Percentiles rank a stretch among this genome's conserved stretches.
Conservation (phyloP, 1,140 invertebrate species). For the Drosophila suzukii region DNA sequence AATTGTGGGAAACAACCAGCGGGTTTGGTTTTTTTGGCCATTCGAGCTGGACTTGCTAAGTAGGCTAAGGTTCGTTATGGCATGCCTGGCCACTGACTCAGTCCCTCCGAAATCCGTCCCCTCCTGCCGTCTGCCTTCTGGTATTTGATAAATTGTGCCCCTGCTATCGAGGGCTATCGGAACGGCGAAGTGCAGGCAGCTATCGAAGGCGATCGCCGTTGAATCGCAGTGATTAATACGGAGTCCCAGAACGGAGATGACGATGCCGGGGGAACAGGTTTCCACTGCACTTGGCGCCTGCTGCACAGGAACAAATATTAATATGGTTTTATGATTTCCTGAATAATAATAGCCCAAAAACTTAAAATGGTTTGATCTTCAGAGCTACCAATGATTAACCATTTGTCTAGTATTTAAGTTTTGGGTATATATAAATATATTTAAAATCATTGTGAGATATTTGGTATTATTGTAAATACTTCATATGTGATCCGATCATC, state of each 20-base stretch:
- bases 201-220: conserved; percentile 59
- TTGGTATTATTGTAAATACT: too few species aligned
- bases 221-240: conserved; percentile 75
- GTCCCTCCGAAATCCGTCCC: conserved; percentile 7
- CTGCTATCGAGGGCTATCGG: conserved; percentile 56
- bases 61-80: conserved; percentile 81
- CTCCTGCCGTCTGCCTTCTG: conserved; percentile 13
- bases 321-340: not conserved
- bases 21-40: conserved; percentile 38
- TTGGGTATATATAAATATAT: too few species aligned
- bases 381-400: too few species aligned
- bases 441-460: too few species aligned
- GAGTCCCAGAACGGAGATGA: conserved; percentile 24
- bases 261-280: conserved; percentile 44
- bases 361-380: too few species aligned
- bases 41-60: conserved; percentile 49
- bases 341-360: not conserved
- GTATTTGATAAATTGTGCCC: conserved; percentile 78
- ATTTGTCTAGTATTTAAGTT: too few species aligned
- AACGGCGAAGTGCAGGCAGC: conserved; percentile 62
- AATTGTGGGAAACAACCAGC: conserved; percentile 82
- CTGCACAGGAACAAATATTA: conserved; percentile 15
- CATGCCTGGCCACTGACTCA: conserved; percentile 71
- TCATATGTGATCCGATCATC: too few species aligned
- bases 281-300: conserved; percentile 69